These are phyloP conservation scores for Nemurella pictetii DNA, from an alignment of 2,888 invertebrate species.

Conservation along the genomic window DNA sequence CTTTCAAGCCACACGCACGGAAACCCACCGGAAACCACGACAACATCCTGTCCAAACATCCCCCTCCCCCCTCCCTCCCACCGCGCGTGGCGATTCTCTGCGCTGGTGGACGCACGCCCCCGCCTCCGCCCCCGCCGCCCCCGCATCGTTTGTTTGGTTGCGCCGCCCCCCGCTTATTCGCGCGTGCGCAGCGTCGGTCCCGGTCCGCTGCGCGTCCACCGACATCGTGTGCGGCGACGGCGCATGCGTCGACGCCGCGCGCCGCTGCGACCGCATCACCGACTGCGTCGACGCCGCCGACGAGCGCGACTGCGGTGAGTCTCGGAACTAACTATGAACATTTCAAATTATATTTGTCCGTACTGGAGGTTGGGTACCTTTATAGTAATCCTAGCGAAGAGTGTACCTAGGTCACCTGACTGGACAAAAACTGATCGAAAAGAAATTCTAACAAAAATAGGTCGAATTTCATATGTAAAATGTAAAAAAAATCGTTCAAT, in stretches of 20 bases:
- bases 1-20: not conserved
- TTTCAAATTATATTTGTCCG: not conserved
- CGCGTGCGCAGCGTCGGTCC: not conserved
- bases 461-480: no score
- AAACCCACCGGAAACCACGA: not conserved
- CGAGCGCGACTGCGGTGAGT: slow-evolving; percentile 60
- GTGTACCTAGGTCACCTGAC: no score
- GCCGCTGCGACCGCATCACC: slow-evolving; percentile 57
- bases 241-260: slow-evolving; percentile 55
- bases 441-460: no score
- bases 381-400: no score
- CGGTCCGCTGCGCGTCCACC: slow-evolving; percentile 48
- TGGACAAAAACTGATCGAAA: no score
- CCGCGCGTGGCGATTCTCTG: not conserved
- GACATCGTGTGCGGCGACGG: slow-evolving; percentile 60
- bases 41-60: not conserved
- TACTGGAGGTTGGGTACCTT: no score
- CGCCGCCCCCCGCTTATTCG: not conserved
- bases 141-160: not conserved
- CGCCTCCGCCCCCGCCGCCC: not conserved
- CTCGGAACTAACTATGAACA: no score
- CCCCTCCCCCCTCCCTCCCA: not conserved
- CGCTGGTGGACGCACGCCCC: not conserved
- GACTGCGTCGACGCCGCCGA: slow-evolving; percentile 65
- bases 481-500: no score